Base-by-base conservation (phyloP, 2,113 vertebrate genomes). In the Sterrhoptilus dennistouni region DNA sequence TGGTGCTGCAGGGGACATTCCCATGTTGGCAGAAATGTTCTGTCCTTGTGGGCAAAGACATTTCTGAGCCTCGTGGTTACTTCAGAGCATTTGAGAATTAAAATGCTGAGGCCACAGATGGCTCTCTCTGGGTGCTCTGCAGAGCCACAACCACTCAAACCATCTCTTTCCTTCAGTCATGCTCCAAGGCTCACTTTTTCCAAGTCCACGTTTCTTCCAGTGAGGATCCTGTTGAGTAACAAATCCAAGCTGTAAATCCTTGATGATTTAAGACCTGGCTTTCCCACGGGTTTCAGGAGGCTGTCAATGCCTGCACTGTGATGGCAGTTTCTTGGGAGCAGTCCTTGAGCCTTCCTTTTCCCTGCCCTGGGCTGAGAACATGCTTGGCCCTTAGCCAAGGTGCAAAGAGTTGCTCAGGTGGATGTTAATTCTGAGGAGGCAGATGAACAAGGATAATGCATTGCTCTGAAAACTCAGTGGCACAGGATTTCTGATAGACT, bases 321-420 rank as follows among this genome's bases (percentile, higher is more conserved):
- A n/a, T 89, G 93, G 81, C 74, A 79, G 45, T 14, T 94, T 49
- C 52, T 83, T 79, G 89, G 68, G 93, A 90, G 40, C 13, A 3
- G 29, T 35, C 61, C 35, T 19, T 71, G 91, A 93, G 69, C 61
- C 61, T 87, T 79, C 29, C 64, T 75, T 77, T 57, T 63, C 59
- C 84, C 61, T 87, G 61, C 49, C 60, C 31, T 42, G 74, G 57
- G 45, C 81, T 94, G 87, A 89, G 83, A 61, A 53, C 40, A 3
- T 10, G 66, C 56, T 17, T 89, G 84, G 81, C 44, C 44, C 42
- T 85, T 8, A 45, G 56, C 91, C 85, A 72, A 38, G 74, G 7
- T 38, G 61, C 87, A 76, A 60, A 44, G 49, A 50, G 28, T 49
- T 53, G 70, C 87, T 91, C 80, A 82, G 89, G 49, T 91, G 65